A percentile compares a stretch with the other conserved stretches of the same genome.
phyloP scores from a whole-genome alignment of 2,888 invertebrate genomes.

The Ichneumoninae sp. region DNA sequence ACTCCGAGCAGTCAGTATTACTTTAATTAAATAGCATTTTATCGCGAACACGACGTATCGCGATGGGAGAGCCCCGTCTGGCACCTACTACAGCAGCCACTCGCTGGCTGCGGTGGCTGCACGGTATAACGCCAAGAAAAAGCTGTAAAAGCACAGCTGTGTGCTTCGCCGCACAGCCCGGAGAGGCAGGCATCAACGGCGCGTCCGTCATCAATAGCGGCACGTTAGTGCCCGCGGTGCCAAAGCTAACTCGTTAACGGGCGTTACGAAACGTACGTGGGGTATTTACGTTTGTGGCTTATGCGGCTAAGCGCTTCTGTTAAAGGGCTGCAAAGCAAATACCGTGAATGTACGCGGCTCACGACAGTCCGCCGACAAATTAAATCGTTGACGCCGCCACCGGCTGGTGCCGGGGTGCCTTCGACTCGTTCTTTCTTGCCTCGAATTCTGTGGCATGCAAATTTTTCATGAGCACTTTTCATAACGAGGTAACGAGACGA shows the following conservation, averaged over 20 bases:
- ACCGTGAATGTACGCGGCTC: constrained; percentile 30
- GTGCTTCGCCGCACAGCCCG: background rate
- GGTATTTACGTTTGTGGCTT: constrained; percentile 49
- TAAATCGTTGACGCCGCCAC: constrained; percentile 49
- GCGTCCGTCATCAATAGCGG: constrained; percentile 40
- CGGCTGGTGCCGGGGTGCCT: background rate
- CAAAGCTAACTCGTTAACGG: constrained; percentile 62
- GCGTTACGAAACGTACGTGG: constrained; percentile 60
- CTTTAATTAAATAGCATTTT: constrained; percentile 65
- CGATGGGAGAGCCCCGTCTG: constrained; percentile 30
- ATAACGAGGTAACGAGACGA: background rate
- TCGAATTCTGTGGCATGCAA: constrained; percentile 27
- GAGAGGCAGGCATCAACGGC: constrained; percentile 25
- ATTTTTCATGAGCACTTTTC: constrained; percentile 29
- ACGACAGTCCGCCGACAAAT: constrained; percentile 38
- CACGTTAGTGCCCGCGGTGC: constrained; percentile 33
- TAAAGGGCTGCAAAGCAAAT: constrained; percentile 47
- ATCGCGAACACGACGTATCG: constrained; percentile 49
- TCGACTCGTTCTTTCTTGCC: constrained; percentile 5
- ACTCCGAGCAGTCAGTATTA: constrained; percentile 55
- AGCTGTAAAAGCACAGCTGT: constrained; percentile 52
- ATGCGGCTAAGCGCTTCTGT: constrained; percentile 46
- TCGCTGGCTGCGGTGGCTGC: background rate
- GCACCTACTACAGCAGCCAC: constrained; percentile 20
- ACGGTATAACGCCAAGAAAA: constrained; percentile 42